Percentiles rank a stretch among this genome's conserved stretches.
Conservation (phyloP, 2,113 vertebrate genomes). For the Entelurus aequoreus region DNA sequence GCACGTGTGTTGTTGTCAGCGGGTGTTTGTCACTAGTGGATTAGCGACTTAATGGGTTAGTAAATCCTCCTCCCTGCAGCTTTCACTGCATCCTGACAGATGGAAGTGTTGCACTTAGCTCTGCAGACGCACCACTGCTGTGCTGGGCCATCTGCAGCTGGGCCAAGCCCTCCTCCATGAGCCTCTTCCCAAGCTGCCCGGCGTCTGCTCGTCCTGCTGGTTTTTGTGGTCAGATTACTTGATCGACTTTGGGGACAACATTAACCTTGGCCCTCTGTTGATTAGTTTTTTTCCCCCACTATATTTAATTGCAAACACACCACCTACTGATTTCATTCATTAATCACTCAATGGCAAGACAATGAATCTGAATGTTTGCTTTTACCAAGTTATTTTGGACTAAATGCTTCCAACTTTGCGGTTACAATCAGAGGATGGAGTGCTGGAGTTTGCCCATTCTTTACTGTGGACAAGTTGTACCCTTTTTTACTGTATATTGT, state of each 20-base stretch:
- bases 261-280: conserved; percentile 22
- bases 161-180: conserved; percentile 3
- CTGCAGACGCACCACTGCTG: conserved; percentile 14
- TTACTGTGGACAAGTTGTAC: too few species aligned
- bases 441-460: too few species aligned
- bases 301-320: neutral
- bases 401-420: too few species aligned
- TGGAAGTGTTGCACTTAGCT: conserved; percentile 42
- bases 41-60: conserved; percentile 51
- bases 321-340: neutral
- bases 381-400: too few species aligned
- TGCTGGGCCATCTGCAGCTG: conserved; percentile 60
- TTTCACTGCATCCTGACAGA: conserved; percentile 62
- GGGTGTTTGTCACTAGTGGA: conserved; percentile 34
- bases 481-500: too few species aligned
- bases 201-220: conserved; percentile 1
- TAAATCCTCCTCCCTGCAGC: conserved; percentile 48
- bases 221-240: conserved; percentile 36
- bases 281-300: neutral
- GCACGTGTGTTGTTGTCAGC: conserved; percentile 8
- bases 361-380: too few species aligned
- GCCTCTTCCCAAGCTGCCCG: neutral
- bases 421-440: too few species aligned
- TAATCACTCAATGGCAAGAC: too few species aligned
- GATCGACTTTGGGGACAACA: conserved; percentile 10